Conservation (phyloP, 2,113 vertebrate species). For the Haemorhous mexicanus region DNA sequence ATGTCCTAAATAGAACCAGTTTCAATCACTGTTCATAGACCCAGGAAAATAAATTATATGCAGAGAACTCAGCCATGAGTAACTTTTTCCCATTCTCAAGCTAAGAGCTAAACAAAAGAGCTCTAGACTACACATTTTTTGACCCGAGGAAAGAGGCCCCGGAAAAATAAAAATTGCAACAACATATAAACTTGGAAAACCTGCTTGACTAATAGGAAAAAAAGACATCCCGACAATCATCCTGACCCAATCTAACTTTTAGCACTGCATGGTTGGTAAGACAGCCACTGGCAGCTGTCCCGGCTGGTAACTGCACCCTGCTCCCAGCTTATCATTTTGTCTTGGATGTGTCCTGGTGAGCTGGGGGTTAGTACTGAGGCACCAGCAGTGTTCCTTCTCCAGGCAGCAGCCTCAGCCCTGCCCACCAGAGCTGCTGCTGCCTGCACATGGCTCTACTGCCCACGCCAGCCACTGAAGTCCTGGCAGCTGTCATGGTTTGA, state of each 20-base stretch:
- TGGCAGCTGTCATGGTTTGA: neutral
- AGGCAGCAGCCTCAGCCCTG: neutral
- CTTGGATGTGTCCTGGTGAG: neutral
- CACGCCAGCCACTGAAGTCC: neutral
- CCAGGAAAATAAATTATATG: neutral
- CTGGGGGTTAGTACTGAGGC: neutral
- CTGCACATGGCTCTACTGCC: neutral
- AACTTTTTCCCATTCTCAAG: conserved; percentile 36
- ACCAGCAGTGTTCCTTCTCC: neutral
- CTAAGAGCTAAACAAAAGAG: conserved; percentile 50
- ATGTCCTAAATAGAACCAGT: neutral
- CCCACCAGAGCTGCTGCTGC: neutral
- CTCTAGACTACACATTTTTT: conserved; percentile 57
- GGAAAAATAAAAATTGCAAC: neutral
- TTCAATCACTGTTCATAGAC: neutral
- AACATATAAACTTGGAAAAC: conserved; percentile 42
- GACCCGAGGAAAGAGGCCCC: neutral
- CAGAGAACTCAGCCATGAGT: neutral
- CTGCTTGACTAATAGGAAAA: neutral
- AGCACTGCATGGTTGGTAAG: neutral
- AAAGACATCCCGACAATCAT: neutral
- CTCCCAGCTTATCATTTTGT: neutral
- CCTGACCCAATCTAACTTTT: neutral
- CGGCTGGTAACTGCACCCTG: neutral
- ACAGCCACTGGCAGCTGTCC: neutral